A percentile compares a stretch with the other conserved stretches of the same genome.
Evolutionary conservation across 2,888 invertebrate species (phyloP).

Genomic region (Reticulitermes lucifugus): DNA sequence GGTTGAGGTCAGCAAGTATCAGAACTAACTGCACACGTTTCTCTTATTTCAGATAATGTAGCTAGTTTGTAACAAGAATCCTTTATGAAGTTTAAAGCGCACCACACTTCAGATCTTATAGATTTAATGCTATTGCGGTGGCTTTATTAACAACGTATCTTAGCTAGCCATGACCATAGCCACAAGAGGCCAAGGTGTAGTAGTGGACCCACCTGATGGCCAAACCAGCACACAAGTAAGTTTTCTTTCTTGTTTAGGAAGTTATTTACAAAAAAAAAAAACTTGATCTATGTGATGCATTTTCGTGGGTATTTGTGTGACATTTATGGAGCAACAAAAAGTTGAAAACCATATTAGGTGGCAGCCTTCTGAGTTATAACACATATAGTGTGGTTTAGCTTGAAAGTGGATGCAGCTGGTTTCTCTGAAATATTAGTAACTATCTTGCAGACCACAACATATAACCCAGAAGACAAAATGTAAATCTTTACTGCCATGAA

Average conservation of each 20-base stretch:
- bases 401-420: too few relatives aligned
- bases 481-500: too few relatives aligned
- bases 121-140: slow-evolving; percentile 47
- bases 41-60: slow-evolving; percentile 63
- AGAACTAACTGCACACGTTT: slow-evolving; percentile 31
- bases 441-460: too few relatives aligned
- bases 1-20: background rate
- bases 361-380: too few relatives aligned
- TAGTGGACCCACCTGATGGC: slow-evolving; percentile 69
- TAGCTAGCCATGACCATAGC: slow-evolving; percentile 70
- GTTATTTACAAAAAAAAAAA: too few relatives aligned
- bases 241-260: background rate
- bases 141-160: slow-evolving; percentile 34
- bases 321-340: too few relatives aligned
- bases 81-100: slow-evolving; percentile 54
- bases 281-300: too few relatives aligned
- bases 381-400: too few relatives aligned
- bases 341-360: too few relatives aligned
- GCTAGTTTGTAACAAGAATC: slow-evolving; percentile 62
- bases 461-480: too few relatives aligned
- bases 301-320: too few relatives aligned
- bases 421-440: too few relatives aligned
- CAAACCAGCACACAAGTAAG: slow-evolving; percentile 54
- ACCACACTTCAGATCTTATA: slow-evolving; percentile 32
- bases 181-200: slow-evolving; percentile 72